Base-by-base conservation (phyloP, 2,113 vertebrate genomes). In the Panthera leo region DNA sequence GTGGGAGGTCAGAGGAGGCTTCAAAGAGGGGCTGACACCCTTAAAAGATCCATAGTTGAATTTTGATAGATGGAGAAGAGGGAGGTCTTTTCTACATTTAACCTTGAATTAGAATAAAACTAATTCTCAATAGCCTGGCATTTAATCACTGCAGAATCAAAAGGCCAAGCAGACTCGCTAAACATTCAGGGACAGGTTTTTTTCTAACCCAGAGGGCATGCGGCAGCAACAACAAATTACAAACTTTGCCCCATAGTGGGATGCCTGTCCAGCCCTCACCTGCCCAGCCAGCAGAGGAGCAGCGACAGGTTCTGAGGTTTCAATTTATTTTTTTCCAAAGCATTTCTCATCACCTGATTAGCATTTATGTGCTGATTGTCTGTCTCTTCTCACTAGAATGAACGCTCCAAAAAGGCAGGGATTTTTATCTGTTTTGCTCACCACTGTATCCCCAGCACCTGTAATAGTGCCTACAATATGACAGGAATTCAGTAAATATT, bases 31-130 rank as follows among this genome's bases (percentile, higher is more conserved):
- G n/a, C 88, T 89, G 94, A 96, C 94, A 93, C 85, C 76, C 83
- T 91, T 68, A 76, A 92, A 95, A 97, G 95, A 97, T 94, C 97
- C 85, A 97, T 85, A 91, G 94, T 36, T 94, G 93, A 97, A 85
- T 97, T 97, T 86, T 97, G 98, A 98, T 91, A 95, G 95, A 97
- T 96, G 95, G 90, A 97, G 94, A 96, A 95, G 84, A 88, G 31
- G 94, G 67, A 97, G 91, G 94, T 95, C 94, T 96, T 95, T 89
- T 96, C 97, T 97, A 97, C 96, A 95, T 97, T 98, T 98, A 98
- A 98, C 97, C 97, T 97, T 98, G 97, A 98, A 97, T 98, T 98
- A 98, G 96, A 96, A 98, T 98, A 98, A 98, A 98, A 98, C 95
- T 95, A 98, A 98, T 97, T 97, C 97, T 97, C 97, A 96, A 95